Evolutionary conservation across 2,888 invertebrate species (phyloP).

Genomic region (Diplolepis rosae): DNA sequence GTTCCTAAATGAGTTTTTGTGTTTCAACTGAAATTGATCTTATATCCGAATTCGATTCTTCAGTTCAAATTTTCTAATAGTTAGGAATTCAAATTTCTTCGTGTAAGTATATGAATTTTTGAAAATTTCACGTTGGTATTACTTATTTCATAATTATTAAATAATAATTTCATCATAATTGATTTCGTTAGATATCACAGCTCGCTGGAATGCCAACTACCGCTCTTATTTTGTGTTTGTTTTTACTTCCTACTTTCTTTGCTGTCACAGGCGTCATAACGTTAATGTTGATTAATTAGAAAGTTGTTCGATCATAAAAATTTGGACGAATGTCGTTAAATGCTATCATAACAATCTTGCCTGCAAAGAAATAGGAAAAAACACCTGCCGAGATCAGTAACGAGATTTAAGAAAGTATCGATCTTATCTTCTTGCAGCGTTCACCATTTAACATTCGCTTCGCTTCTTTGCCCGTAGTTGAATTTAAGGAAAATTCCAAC

Average conservation of each 20-base stretch:
- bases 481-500: slow-evolving; percentile 9
- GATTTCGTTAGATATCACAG: not conserved
- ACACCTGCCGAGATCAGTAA: not conserved
- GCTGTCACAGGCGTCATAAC: not conserved
- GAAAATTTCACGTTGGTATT: too few relatives aligned
- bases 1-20: too few relatives aligned
- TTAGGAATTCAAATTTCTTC: too few relatives aligned
- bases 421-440: slow-evolving; percentile 4
- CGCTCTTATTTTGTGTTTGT: not conserved
- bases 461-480: not conserved
- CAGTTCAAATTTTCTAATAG: too few relatives aligned
- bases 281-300: not conserved
- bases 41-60: too few relatives aligned
- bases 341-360: not conserved
- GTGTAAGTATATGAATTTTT: too few relatives aligned
- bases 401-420: slow-evolving; percentile 3
- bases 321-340: not conserved
- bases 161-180: not conserved
- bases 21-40: too few relatives aligned
- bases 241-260: not conserved
- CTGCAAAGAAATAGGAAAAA: slow-evolving; percentile 10
- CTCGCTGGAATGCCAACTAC: not conserved
- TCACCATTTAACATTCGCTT: not conserved
- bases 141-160: too few relatives aligned
- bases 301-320: slow-evolving; percentile 1